Conservation (phyloP, 2,113 vertebrate species). For the Odobenus rosmarus region DNA sequence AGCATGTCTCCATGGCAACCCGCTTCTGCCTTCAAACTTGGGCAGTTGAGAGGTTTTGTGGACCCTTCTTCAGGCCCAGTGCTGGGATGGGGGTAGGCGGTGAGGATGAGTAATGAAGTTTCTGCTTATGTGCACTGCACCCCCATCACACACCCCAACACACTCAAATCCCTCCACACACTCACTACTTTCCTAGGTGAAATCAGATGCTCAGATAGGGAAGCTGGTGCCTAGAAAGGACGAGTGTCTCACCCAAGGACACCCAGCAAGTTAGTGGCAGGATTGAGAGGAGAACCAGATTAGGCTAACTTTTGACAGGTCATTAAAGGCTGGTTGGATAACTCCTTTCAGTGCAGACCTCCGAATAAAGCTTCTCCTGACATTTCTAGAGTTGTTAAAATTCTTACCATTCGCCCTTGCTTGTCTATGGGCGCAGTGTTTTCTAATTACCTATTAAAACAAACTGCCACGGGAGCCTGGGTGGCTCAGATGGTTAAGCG, state of each 20-base stretch:
- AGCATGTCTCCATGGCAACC: slow-evolving; percentile 70
- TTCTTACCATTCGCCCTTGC: not conserved
- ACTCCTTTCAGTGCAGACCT: not conserved
- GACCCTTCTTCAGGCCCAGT: not conserved
- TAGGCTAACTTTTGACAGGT: not conserved
- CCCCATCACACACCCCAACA: not conserved
- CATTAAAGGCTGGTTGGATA: not conserved
- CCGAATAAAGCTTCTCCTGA: slow-evolving; percentile 11
- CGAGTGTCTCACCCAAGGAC: not conserved
- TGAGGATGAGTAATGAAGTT: slow-evolving; percentile 39
- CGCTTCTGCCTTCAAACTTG: slow-evolving; percentile 58
- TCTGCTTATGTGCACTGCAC: not conserved
- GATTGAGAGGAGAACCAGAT: not conserved
- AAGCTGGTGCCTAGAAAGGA: not conserved
- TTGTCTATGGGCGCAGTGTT: not conserved
- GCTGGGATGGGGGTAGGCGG: slow-evolving; percentile 15
- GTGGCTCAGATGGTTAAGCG: too few relatives aligned
- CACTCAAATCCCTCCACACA: not conserved
- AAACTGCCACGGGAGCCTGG: not conserved
- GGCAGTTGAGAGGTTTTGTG: slow-evolving; percentile 66
- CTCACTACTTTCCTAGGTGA: not conserved
- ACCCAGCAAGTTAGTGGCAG: not conserved
- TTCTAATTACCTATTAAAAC: slow-evolving; percentile 25
- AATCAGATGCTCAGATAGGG: not conserved
- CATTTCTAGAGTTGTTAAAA: slow-evolving; percentile 6